Percentiles rank a stretch among this genome's conserved stretches.
These are phyloP conservation scores for Artemia franciscana DNA, from an alignment of 1,140 invertebrate species.

Conservation along the genomic window DNA sequence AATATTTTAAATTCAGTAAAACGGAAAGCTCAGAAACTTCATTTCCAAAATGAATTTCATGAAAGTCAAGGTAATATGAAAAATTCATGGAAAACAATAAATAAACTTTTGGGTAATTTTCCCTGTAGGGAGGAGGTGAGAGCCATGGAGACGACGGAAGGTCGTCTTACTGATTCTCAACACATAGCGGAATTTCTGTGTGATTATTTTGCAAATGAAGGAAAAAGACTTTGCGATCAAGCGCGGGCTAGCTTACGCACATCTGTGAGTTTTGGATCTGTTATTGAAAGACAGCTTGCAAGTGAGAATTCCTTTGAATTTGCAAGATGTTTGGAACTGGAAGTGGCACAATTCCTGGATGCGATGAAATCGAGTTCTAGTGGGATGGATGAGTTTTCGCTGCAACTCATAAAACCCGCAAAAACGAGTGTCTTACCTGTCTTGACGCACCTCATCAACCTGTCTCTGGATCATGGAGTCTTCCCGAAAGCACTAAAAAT, in stretches of 20 bases:
- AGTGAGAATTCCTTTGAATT: not conserved
- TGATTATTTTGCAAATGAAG: not conserved
- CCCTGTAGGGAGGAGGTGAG: not conserved
- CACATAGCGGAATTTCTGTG: not conserved
- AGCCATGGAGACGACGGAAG: not conserved
- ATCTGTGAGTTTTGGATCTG: not conserved
- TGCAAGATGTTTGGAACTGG: not conserved
- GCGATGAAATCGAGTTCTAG: not conserved
- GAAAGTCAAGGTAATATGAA: too few relatives aligned
- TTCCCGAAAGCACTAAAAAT: too few relatives aligned
- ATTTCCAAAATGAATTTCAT: not conserved
- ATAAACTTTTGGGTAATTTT: not conserved
- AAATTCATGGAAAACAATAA: too few relatives aligned
- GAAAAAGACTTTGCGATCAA: not conserved
- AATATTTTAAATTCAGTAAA: not conserved
- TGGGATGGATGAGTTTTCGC: not conserved
- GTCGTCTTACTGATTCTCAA: too few relatives aligned
- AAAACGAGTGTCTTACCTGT: not conserved
- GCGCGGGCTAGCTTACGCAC: too few relatives aligned
- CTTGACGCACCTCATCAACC: not conserved
- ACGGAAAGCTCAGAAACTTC: not conserved
- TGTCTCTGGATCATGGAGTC: not conserved
- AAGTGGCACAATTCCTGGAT: not conserved
- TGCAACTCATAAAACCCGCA: not conserved
- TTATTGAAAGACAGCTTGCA: not conserved